phyloP scores from a whole-genome alignment of 2,797 vertebrate genomes.

The Anabas testudineus region DNA sequence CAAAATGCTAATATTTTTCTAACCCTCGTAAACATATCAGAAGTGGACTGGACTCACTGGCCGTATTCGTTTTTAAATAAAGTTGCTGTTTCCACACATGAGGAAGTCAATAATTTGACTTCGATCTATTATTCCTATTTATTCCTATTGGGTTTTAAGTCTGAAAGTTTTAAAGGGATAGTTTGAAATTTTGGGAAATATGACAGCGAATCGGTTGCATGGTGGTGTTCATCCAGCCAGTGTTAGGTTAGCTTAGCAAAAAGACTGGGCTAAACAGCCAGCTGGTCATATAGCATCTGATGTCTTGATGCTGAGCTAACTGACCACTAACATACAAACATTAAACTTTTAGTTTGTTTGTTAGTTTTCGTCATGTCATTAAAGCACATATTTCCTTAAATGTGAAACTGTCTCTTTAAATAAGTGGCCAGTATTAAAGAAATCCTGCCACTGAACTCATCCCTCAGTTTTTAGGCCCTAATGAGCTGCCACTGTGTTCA shows the following conservation, averaged over 20 bases:
- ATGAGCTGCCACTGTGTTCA: constrained; percentile 29
- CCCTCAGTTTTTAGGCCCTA: constrained; percentile 21
- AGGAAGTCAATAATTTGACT: constrained; percentile 8
- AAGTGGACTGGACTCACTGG: constrained; percentile 34
- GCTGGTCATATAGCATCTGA: not conserved
- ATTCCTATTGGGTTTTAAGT: constrained; percentile 1
- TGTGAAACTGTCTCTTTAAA: not conserved
- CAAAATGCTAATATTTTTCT: constrained; percentile 11
- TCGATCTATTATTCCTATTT: constrained; percentile 15
- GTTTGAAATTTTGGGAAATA: constrained; percentile 14
- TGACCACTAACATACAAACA: not conserved
- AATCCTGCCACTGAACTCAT: constrained; percentile 1
- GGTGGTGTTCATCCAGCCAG: not conserved
- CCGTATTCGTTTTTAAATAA: constrained; percentile 28
- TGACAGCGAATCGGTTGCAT: not conserved
- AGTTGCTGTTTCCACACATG: constrained; percentile 23
- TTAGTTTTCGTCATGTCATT: not conserved
- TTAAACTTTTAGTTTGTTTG: not conserved
- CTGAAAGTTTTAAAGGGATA: constrained; percentile 17
- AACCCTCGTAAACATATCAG: constrained; percentile 50
- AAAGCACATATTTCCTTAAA: not conserved
- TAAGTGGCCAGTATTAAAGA: not conserved
- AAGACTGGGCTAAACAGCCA: not conserved
- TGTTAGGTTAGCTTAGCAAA: not conserved
- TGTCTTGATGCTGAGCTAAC: not conserved